These are phyloP conservation scores for Muschampia plurimacula DNA, from an alignment of 2,888 invertebrate genomes.

Conservation along the genomic window DNA sequence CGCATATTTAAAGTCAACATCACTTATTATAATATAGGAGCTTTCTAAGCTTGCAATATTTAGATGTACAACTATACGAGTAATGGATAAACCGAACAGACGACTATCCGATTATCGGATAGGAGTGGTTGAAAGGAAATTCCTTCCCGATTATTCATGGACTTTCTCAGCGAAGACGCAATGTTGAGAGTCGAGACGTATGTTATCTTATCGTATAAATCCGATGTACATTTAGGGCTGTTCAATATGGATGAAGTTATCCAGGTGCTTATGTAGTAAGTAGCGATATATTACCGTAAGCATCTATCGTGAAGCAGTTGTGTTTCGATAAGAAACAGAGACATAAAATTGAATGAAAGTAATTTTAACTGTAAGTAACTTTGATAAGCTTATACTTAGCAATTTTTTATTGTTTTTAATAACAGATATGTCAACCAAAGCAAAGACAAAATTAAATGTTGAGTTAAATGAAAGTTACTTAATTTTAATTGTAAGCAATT, in stretches of 20 bases:
- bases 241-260: background rate
- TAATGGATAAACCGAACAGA: constrained; percentile 18
- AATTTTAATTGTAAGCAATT: too few species aligned
- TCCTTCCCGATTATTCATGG: constrained; percentile 66
- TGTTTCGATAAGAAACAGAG: too few species aligned
- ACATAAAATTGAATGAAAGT: too few species aligned
- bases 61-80: background rate
- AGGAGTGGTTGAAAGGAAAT: constrained; percentile 60
- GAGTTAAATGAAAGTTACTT: too few species aligned
- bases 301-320: too few species aligned
- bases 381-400: too few species aligned
- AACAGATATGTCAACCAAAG: too few species aligned
- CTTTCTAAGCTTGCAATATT: background rate
- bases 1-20: too few species aligned
- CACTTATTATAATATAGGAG: background rate
- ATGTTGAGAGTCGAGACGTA: constrained; percentile 1
- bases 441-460: too few species aligned
- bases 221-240: background rate
- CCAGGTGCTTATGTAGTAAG: background rate
- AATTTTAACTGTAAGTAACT: too few species aligned
- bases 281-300: too few species aligned
- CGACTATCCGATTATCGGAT: constrained; percentile 28
- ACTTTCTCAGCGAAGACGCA: constrained; percentile 56
- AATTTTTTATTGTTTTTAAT: too few species aligned
- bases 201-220: background rate